Conservation (phyloP, 1,140 invertebrate species). For the Asobara japonica region DNA sequence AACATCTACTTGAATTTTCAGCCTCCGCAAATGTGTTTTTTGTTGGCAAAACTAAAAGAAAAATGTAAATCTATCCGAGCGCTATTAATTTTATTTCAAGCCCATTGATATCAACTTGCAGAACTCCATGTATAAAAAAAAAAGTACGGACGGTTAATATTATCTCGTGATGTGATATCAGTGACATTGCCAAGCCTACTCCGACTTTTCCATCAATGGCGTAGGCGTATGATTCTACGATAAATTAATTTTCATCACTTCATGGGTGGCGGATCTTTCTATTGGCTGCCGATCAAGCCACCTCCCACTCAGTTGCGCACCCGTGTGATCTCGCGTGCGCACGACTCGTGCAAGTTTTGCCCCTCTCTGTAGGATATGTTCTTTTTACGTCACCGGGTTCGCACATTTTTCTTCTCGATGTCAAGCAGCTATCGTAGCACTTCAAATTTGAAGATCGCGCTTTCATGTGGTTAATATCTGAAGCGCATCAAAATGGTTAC, state of each 20-base stretch:
- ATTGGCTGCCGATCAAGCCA: constrained; percentile 52
- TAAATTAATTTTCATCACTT: constrained; percentile 59
- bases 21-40: too few species aligned
- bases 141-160: background rate
- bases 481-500: too few species aligned
- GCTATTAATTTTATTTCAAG: too few species aligned
- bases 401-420: background rate
- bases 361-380: background rate
- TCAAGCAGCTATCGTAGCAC: too few species aligned
- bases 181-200: background rate
- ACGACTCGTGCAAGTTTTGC: background rate
- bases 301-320: constrained; percentile 49
- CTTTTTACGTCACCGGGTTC: background rate
- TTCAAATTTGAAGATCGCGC: too few species aligned
- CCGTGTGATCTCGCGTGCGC: constrained; percentile 8
- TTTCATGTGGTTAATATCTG: too few species aligned
- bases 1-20: too few species aligned
- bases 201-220: constrained; percentile 47
- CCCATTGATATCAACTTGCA: too few species aligned
- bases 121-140: too few species aligned
- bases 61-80: too few species aligned
- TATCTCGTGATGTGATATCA: background rate
- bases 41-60: too few species aligned
- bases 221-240: constrained; percentile 54
- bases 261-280: constrained; percentile 56